phyloP scores from a whole-genome alignment of 2,888 invertebrate genomes.

The Toxonevra muliebris region DNA sequence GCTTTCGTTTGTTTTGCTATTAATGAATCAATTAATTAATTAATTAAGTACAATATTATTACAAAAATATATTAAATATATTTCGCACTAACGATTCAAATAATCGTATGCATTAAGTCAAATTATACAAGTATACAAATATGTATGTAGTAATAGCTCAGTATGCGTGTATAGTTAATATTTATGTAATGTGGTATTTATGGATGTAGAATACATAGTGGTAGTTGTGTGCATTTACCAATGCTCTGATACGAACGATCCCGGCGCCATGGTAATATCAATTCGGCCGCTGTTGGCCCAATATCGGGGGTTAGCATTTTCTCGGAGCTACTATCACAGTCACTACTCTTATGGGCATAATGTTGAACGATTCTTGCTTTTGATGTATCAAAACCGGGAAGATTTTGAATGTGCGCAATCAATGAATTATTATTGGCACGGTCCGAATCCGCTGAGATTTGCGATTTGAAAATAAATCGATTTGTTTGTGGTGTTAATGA shows the following conservation, averaged over 20 bases:
- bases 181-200: too few relatives aligned
- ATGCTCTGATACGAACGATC: constrained; percentile 77
- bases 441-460: constrained; percentile 63
- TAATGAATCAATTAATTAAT: too few relatives aligned
- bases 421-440: constrained; percentile 74
- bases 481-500: neutral
- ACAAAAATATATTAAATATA: too few relatives aligned
- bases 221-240: constrained; percentile 66
- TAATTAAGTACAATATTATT: too few relatives aligned
- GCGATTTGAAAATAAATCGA: neutral
- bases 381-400: constrained; percentile 75
- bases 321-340: constrained; percentile 54
- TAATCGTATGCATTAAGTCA: too few relatives aligned
- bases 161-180: too few relatives aligned
- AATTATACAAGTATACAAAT: too few relatives aligned
- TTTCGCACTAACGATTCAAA: too few relatives aligned
- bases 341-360: constrained; percentile 65
- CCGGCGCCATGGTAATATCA: constrained; percentile 85
- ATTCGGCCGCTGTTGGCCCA: constrained; percentile 80
- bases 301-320: constrained; percentile 66
- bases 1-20: too few relatives aligned
- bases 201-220: too few relatives aligned
- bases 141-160: too few relatives aligned
- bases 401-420: constrained; percentile 75
- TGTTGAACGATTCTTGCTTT: constrained; percentile 77